Percentiles rank a stretch among this genome's conserved stretches.
Conservation (phyloP, 2,113 vertebrate genomes). For the Glaucidium brasilianum region DNA sequence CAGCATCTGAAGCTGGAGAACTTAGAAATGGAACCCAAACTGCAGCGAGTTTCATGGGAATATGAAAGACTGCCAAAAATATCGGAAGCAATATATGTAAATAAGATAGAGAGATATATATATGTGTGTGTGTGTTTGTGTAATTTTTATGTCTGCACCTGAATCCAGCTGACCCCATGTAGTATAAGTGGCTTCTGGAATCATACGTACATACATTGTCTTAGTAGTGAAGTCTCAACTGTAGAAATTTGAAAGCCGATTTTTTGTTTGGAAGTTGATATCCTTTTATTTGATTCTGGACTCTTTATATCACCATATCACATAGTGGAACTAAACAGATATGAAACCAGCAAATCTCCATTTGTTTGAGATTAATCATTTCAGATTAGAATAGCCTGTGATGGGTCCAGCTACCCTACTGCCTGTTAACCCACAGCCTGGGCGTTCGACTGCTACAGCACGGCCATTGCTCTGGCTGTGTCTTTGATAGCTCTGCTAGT, state of each 20-base stretch:
- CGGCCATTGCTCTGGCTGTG: background rate
- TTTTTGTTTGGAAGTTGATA: background rate
- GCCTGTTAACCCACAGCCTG: background rate
- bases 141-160: background rate
- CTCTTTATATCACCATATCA: background rate
- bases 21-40: background rate
- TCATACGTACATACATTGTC: background rate
- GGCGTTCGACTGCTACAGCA: rapidly evolving
- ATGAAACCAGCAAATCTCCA: background rate
- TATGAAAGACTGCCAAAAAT: background rate
- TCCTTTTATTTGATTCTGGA: background rate
- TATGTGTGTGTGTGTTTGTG: background rate
- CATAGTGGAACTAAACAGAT: background rate
- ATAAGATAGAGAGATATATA: background rate
- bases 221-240: background rate
- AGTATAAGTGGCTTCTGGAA: background rate
- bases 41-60: background rate
- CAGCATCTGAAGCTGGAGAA: background rate
- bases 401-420: background rate
- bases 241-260: background rate
- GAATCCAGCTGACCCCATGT: background rate
- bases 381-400: background rate
- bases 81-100: background rate
- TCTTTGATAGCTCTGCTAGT: background rate
- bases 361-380: background rate